Base-by-base conservation (phyloP, 2,888 invertebrate species). In the Tipula vernalis region DNA sequence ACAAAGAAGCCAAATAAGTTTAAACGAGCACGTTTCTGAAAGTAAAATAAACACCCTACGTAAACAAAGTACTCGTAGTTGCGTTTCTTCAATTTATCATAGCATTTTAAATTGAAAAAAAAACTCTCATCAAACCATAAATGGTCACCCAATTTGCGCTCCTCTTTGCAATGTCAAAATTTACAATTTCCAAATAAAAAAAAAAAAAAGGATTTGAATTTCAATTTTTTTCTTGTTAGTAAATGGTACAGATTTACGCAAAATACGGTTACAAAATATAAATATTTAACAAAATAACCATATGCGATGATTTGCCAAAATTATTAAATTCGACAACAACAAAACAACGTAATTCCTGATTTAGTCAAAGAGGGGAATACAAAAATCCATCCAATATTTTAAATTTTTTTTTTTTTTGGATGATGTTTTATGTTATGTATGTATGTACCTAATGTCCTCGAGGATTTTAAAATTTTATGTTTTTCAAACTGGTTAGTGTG, bases 231-330 rank as follows among this genome's bases (percentile, higher is more conserved):
- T 51, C 5, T 51, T 39, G 39, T 39, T 39, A 39, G 39, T 39
- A 39, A 28, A 28, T 57, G 71, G 3, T 71, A 28, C 28, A 13
- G 28, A 71, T 71, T 71, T 71, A 71, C 71, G 6, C 71, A 71
- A 71, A 71, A 28, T n/a, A n/a, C 57, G 57, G 1, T 18, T 28
- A 71, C 12, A 12, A 71, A 71, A 71, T 28, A 71, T 71, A 71
- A 71, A 71, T 71, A 71, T 71, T 71, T 71, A 71, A 71, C 71
- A 28, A 10, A 71, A 10, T 28, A 71, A 71, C 71, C 71, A 71
- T 71, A 71, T 71, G 71, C 71, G 71, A 71, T 71, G 71, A 71
- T 71, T 71, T 71, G 71, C 71, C 71, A 71, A 71, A 71, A 71
- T 71, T 71, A 71, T 71, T 71, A 71, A n/a, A 18, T 44, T 51